Conservation (phyloP, 2,888 invertebrate species). For the Koerneria pararmatus region DNA sequence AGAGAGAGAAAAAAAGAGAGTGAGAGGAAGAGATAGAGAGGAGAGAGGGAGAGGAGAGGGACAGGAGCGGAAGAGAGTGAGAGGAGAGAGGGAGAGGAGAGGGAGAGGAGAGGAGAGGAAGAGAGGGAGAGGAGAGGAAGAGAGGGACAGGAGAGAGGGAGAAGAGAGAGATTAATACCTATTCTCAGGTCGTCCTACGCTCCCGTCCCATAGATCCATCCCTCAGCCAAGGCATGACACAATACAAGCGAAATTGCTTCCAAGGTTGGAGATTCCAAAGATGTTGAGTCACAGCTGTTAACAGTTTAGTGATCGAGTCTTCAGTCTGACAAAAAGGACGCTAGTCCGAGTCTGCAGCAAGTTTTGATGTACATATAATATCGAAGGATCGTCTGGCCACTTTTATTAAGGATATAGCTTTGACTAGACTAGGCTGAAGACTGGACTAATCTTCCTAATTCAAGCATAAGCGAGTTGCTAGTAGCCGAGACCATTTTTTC, state of each 20-base stretch:
- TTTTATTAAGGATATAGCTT: too few species aligned
- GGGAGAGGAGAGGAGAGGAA: neutral
- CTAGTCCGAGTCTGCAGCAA: too few species aligned
- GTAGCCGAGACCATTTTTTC: too few species aligned
- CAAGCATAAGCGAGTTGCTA: too few species aligned
- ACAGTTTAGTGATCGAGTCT: neutral
- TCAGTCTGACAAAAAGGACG: too few species aligned
- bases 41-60: neutral
- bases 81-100: neutral
- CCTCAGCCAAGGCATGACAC: constrained; percentile 32
- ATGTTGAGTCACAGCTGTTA: neutral
- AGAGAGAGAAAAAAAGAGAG: too few species aligned
- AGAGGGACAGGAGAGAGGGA: neutral
- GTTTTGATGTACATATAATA: too few species aligned
- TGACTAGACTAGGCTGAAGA: too few species aligned
- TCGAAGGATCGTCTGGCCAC: too few species aligned
- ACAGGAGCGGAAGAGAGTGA: neutral
- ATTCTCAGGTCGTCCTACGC: constrained; percentile 27
- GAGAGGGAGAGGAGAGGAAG: neutral
- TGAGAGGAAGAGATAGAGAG: neutral
- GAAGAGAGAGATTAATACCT: neutral
- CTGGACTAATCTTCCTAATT: too few species aligned
- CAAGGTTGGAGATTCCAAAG: constrained; percentile 64
- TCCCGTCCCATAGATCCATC: constrained; percentile 52
- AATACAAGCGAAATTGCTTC: constrained; percentile 86